Percentiles rank a stretch among this genome's conserved stretches.
Conservation (phyloP, 2,797 vertebrate species). For the Alfaro cultratus region DNA sequence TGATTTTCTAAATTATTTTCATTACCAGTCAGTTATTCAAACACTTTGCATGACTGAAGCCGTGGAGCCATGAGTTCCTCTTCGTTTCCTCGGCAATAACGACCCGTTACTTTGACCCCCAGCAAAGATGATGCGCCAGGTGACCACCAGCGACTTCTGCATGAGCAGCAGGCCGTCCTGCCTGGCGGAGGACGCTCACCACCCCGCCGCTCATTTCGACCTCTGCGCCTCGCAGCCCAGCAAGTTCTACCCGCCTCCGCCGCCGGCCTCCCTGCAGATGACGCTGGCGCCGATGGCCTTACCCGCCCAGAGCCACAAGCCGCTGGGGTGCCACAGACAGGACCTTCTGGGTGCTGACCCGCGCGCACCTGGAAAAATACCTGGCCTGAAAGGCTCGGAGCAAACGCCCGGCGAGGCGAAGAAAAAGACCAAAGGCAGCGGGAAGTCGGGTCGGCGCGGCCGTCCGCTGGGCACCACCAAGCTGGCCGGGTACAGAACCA, state of each 20-base stretch:
- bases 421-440: constrained; percentile 90
- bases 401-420: constrained; percentile 87
- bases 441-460: constrained; percentile 92
- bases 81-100: constrained; percentile 11
- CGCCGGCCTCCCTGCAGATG: constrained; percentile 79
- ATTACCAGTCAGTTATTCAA: too few species aligned
- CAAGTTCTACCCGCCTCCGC: constrained; percentile 89
- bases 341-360: constrained; percentile 82
- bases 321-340: constrained; percentile 90
- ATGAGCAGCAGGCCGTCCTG: constrained; percentile 91
- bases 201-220: constrained; percentile 90
- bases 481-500: constrained; percentile 96
- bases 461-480: constrained; percentile 96
- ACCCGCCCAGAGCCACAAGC: constrained; percentile 85
- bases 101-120: constrained; percentile 29
- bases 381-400: constrained; percentile 82
- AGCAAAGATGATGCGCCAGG: constrained; percentile 97
- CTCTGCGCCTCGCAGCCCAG: constrained; percentile 89
- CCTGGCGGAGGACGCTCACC: constrained; percentile 90
- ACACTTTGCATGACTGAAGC: neutral
- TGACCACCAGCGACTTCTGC: constrained; percentile 91
- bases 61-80: neutral
- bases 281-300: constrained; percentile 75
- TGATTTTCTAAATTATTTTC: too few species aligned
- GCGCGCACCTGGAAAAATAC: constrained; percentile 79